A percentile compares a stretch with the other conserved stretches of the same genome.
Evolutionary conservation across 2,888 invertebrate genomes (phyloP).

Genomic region (Drosophila algonquin): DNA sequence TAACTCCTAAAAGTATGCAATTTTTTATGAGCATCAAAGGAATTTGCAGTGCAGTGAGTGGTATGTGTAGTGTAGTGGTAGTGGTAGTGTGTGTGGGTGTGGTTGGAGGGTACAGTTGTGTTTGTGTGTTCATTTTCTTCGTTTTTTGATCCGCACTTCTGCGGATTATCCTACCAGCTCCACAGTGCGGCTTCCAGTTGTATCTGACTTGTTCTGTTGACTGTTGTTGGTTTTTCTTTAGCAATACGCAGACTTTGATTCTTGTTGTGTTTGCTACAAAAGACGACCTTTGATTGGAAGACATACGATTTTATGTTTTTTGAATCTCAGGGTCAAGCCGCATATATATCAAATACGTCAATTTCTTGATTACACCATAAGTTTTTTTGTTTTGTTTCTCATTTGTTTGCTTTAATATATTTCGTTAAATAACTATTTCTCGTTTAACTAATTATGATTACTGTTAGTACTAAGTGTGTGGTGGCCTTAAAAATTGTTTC

Average conservation of each 20-base stretch:
- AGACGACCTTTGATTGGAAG: conserved; percentile 84
- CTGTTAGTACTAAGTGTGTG: conserved; percentile 67
- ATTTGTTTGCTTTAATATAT: conserved; percentile 57
- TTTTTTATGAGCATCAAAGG: conserved; percentile 25
- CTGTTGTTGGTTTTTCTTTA: conserved; percentile 55
- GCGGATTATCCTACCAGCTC: conserved; percentile 36
- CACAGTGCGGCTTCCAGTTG: conserved; percentile 67
- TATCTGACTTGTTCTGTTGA: conserved; percentile 2
- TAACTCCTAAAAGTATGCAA: conserved; percentile 46
- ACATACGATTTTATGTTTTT: conserved; percentile 84
- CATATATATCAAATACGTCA: conserved; percentile 68
- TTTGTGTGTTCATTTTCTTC: conserved; percentile 19
- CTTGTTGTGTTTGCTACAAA: conserved; percentile 81
- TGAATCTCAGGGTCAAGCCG: conserved; percentile 84
- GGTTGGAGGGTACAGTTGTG: conserved; percentile 4
- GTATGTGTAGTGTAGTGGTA: neutral
- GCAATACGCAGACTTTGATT: conserved; percentile 80
- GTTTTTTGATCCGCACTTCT: conserved; percentile 42
- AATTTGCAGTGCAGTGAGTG: conserved; percentile 48
- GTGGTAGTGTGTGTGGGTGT: conserved; percentile 18
- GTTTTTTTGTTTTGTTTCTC: conserved; percentile 39
- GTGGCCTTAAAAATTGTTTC: conserved; percentile 58
- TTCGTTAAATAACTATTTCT: conserved; percentile 68
- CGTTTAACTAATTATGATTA: conserved; percentile 70
- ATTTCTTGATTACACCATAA: conserved; percentile 61